Evolutionary conservation across 2,888 invertebrate species (phyloP).

Genomic region (Chrysolina oricalcia): DNA sequence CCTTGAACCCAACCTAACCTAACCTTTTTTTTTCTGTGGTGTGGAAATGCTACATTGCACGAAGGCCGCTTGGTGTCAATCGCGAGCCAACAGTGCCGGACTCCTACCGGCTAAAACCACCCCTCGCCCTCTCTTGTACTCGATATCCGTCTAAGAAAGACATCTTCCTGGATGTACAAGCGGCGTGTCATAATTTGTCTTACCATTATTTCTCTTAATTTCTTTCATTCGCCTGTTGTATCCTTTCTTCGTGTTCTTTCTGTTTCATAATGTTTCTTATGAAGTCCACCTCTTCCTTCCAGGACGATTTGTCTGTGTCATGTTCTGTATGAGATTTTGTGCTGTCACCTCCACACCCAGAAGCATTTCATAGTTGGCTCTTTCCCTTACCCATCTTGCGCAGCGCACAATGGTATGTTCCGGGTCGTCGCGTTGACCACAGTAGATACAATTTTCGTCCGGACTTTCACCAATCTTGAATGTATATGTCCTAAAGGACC

Average conservation of each 20-base stretch:
- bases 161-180: too few species aligned
- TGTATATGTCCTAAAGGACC: conserved; percentile 34
- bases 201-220: too few species aligned
- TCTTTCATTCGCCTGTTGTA: neutral
- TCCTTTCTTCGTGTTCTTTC: conserved; percentile 33
- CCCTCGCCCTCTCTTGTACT: too few species aligned
- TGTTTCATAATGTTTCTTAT: conserved; percentile 27
- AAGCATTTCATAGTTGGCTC: neutral
- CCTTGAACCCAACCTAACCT: too few species aligned
- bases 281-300: conserved; percentile 25
- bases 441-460: conserved; percentile 29
- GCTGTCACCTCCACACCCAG: neutral
- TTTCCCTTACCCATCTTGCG: conserved; percentile 28
- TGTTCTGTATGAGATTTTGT: conserved; percentile 3
- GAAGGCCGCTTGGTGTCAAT: too few species aligned
- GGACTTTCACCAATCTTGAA: conserved; percentile 19
- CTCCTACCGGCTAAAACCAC: too few species aligned
- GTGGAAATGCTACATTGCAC: too few species aligned
- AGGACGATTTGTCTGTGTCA: conserved; percentile 24
- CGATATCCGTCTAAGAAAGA: too few species aligned
- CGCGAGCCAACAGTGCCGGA: too few species aligned
- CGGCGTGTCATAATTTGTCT: too few species aligned
- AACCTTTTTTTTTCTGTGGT: too few species aligned
- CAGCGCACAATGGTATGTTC: conserved; percentile 18
- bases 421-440: conserved; percentile 31